Evolutionary conservation across 2,797 vertebrate genomes (phyloP).

Genomic region (Loris lydekkerianus): DNA sequence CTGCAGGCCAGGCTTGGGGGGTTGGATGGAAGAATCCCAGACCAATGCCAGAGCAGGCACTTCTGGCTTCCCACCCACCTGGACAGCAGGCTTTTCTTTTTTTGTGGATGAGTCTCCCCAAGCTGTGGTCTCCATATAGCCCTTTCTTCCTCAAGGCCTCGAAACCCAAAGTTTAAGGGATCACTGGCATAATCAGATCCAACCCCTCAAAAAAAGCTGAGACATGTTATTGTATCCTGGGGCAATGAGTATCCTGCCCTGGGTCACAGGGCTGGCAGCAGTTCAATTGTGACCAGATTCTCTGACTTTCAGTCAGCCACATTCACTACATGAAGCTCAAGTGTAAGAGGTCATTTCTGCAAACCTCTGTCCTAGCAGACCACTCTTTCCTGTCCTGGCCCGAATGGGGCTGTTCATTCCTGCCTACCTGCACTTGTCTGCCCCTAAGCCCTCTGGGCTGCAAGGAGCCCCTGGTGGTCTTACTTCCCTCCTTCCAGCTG

Average conservation of each 20-base stretch:
- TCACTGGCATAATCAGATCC: neutral
- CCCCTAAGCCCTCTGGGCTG: neutral
- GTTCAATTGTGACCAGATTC: neutral
- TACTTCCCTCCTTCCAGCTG: neutral
- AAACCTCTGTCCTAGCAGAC: neutral
- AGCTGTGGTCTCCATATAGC: neutral
- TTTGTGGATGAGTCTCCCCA: neutral
- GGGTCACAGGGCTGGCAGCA: neutral
- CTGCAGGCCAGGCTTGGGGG: neutral
- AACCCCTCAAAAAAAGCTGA: neutral
- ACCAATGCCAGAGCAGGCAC: neutral
- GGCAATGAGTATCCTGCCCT: neutral
- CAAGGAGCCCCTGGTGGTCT: neutral
- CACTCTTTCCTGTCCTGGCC: neutral
- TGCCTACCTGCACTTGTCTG: neutral
- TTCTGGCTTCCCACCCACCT: neutral
- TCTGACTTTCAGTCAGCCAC: neutral
- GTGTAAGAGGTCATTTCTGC: neutral
- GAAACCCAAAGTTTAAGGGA: neutral
- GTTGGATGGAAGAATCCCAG: neutral
- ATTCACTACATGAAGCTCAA: neutral
- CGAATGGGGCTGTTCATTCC: fast-evolving
- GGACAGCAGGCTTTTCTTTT: neutral
- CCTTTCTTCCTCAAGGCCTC: neutral
- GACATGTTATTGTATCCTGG: neutral